Conservation (phyloP, 1,140 invertebrate species). For the Holcopasites calliopsidis region DNA sequence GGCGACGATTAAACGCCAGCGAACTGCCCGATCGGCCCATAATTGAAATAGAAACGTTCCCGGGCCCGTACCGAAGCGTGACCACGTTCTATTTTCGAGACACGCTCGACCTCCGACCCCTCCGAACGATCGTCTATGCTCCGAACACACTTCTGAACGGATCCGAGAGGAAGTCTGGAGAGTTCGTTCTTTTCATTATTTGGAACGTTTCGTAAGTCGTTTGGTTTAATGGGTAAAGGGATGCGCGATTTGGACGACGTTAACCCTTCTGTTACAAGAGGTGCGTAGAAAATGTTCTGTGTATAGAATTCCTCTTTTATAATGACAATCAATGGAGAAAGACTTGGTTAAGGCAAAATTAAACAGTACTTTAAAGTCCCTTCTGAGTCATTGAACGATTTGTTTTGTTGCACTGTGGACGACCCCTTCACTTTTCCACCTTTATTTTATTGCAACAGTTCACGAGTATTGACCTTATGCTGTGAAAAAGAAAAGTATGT, state of each 20-base stretch:
- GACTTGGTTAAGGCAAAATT: too few relatives aligned
- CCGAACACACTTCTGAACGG: background rate
- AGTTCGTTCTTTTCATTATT: background rate
- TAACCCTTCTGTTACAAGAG: too few relatives aligned
- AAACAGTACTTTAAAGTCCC: too few relatives aligned
- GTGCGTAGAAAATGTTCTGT: too few relatives aligned
- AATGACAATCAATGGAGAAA: too few relatives aligned
- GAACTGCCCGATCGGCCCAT: constrained; percentile 17
- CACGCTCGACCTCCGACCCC: constrained; percentile 30
- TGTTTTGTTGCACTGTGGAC: too few relatives aligned
- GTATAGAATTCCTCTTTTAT: too few relatives aligned
- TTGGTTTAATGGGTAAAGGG: background rate
- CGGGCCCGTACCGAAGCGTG: background rate
- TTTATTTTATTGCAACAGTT: too few relatives aligned
- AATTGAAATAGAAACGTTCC: constrained; percentile 44
- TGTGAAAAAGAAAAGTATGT: too few relatives aligned
- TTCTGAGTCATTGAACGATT: too few relatives aligned
- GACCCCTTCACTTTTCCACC: too few relatives aligned
- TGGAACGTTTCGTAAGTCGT: background rate
- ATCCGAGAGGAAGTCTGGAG: background rate
- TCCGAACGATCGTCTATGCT: constrained; percentile 17
- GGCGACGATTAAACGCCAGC: constrained; percentile 31
- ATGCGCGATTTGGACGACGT: background rate
- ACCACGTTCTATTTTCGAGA: constrained; percentile 42
- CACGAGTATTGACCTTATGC: too few relatives aligned